These are phyloP conservation scores for Endotricha flammealis DNA, from an alignment of 2,888 invertebrate species.

Conservation along the genomic window DNA sequence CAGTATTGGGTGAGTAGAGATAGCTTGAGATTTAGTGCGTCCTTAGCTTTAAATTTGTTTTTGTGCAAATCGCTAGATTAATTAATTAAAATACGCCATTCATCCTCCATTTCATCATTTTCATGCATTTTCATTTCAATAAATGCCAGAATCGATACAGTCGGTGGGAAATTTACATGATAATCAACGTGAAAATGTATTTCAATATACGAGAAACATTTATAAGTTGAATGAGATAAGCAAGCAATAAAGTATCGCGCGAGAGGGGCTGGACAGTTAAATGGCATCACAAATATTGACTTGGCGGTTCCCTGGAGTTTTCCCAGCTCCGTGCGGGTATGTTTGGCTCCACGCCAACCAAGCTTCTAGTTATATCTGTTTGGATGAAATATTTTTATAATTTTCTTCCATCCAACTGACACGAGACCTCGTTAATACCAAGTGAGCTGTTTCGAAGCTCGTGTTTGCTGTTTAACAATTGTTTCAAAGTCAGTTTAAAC, in stretches of 20 bases:
- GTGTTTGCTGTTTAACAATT: neutral
- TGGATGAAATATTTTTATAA: slow-evolving; percentile 23
- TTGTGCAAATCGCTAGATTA: too few relatives aligned
- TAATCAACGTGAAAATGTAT: slow-evolving; percentile 5
- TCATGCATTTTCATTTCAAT: too few relatives aligned
- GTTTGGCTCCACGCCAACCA: slow-evolving; percentile 40
- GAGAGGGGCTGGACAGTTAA: slow-evolving; percentile 49
- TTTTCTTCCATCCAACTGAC: slow-evolving; percentile 12
- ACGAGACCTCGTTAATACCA: slow-evolving; percentile 10
- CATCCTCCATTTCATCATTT: too few relatives aligned
- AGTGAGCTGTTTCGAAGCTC: slow-evolving; percentile 6
- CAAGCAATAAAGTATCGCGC: slow-evolving; percentile 45
- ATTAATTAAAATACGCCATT: too few relatives aligned
- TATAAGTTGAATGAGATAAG: slow-evolving; percentile 33
- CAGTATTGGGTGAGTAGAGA: too few relatives aligned
- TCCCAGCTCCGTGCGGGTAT: slow-evolving; percentile 27
- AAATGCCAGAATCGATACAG: too few relatives aligned
- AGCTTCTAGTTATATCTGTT: slow-evolving; percentile 25
- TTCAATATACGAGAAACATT: slow-evolving; percentile 19
- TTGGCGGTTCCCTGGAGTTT: slow-evolving; percentile 46
- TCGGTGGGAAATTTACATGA: slow-evolving; percentile 1
- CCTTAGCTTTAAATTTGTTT: too few relatives aligned
- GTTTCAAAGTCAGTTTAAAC: slow-evolving; percentile 6
- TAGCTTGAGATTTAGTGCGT: too few relatives aligned
- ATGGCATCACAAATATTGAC: slow-evolving; percentile 70